A percentile compares a stretch with the other conserved stretches of the same genome.
phyloP scores from a whole-genome alignment of 2,113 vertebrate species.

The Cinclus mexicanus region DNA sequence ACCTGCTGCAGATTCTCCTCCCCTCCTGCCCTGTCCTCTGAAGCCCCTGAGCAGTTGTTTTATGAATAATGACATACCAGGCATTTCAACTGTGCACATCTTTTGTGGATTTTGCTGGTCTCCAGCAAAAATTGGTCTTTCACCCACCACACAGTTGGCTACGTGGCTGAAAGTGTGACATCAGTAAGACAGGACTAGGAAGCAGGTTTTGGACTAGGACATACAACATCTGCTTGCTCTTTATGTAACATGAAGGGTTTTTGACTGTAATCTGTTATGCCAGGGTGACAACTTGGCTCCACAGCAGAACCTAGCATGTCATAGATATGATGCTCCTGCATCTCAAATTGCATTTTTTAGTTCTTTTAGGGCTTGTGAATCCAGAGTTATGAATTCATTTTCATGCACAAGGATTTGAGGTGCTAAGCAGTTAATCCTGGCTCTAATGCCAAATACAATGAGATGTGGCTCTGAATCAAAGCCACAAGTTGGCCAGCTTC shows the following conservation, averaged over 20 bases:
- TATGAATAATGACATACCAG: neutral
- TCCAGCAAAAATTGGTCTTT: neutral
- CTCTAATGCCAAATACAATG: neutral
- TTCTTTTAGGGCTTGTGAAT: neutral
- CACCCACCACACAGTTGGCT: neutral
- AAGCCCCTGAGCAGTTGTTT: neutral
- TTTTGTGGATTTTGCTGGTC: neutral
- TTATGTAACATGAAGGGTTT: neutral
- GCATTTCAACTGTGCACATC: neutral
- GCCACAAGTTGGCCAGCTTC: neutral
- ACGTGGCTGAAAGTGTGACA: rapidly evolving
- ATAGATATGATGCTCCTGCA: rapidly evolving
- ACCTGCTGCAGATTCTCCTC: neutral
- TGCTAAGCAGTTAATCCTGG: neutral
- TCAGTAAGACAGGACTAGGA: neutral
- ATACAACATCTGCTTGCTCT: neutral
- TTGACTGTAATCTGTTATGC: neutral
- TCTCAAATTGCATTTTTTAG: neutral
- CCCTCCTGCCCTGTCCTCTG: neutral
- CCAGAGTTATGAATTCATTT: neutral
- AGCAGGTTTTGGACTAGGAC: neutral
- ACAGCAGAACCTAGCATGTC: neutral
- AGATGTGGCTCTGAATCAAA: neutral
- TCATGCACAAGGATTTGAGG: neutral
- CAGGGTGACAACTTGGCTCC: neutral